These are phyloP conservation scores for Coenobita brevimanus DNA, from an alignment of 1,140 invertebrate genomes.

Conservation along the genomic window DNA sequence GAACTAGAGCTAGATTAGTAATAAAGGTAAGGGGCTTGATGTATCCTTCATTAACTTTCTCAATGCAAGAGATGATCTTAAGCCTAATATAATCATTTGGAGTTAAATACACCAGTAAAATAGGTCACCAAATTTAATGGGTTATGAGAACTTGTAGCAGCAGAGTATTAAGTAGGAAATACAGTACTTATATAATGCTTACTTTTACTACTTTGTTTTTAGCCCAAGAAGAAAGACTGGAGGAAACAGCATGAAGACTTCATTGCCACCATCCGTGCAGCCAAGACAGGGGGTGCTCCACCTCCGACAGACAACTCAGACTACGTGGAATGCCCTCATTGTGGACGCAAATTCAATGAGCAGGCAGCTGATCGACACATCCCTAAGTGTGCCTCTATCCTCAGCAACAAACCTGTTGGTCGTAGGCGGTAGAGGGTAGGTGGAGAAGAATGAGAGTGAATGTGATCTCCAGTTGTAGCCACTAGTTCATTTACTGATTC, in stretches of 20 bases:
- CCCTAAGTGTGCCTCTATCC: conserved; percentile 89
- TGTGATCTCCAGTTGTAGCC: no score
- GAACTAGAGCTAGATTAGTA: no score
- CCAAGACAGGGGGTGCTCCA: conserved; percentile 82
- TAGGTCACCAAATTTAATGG: no score
- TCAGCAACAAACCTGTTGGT: conserved; percentile 82
- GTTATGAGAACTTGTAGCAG: no score
- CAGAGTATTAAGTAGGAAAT: no score
- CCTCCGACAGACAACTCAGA: conserved; percentile 89
- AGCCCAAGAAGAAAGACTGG: conserved; percentile 85
- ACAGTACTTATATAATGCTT: background rate
- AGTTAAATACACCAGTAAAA: no score
- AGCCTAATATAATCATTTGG: no score
- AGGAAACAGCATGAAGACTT: conserved; percentile 94
- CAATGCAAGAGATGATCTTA: no score
- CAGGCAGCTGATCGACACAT: conserved; percentile 93
- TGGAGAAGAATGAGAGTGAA: no score
- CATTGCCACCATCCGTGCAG: conserved; percentile 89
- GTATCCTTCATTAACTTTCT: no score
- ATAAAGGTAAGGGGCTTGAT: no score
- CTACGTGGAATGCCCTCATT: conserved; percentile 94
- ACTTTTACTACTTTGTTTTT: background rate
- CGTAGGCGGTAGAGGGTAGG: conserved; percentile 16
- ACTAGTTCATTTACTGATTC: no score
- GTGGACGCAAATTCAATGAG: conserved; percentile 89